These are phyloP conservation scores for Aphelinus certus DNA, from an alignment of 1,140 invertebrate species.

Conservation along the genomic window DNA sequence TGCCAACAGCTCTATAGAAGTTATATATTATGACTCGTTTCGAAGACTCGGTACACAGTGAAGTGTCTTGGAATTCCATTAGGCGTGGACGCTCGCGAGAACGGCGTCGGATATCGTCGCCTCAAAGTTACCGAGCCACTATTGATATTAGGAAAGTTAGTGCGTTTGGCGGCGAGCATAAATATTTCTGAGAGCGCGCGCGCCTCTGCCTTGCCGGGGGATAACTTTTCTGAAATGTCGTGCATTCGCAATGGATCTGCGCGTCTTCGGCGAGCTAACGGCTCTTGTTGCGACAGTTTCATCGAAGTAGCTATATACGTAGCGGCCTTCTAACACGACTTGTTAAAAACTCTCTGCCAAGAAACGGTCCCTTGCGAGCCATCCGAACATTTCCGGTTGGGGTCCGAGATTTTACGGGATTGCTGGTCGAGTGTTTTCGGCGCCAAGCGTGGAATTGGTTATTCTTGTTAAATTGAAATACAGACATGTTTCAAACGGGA, in stretches of 20 bases:
- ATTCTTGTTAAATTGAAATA: no score
- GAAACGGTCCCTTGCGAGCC: conserved; percentile 24
- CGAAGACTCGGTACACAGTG: background rate
- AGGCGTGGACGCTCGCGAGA: background rate
- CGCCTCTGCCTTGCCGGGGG: background rate
- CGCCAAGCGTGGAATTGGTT: no score
- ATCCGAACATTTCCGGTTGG: background rate
- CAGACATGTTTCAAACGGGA: background rate
- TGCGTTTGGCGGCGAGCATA: conserved; percentile 10
- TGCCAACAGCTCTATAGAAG: no score
- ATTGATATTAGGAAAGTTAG: conserved; percentile 30
- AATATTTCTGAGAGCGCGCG: conserved; percentile 15
- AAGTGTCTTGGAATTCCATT: conserved; percentile 9
- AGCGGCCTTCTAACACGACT: background rate
- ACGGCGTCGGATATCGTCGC: no score
- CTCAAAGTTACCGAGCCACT: conserved; percentile 2
- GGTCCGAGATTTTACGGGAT: no score
- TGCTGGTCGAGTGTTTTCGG: no score
- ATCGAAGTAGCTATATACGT: conserved; percentile 38
- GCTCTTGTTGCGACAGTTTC: conserved; percentile 49
- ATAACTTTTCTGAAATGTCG: conserved; percentile 6
- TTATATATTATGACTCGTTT: no score
- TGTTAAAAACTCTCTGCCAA: conserved; percentile 40
- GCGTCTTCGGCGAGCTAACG: conserved; percentile 46
- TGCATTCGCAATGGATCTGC: conserved; percentile 36